These are phyloP conservation scores for Patella ulyssiponensis DNA, from an alignment of 2,888 invertebrate species.

Conservation along the genomic window DNA sequence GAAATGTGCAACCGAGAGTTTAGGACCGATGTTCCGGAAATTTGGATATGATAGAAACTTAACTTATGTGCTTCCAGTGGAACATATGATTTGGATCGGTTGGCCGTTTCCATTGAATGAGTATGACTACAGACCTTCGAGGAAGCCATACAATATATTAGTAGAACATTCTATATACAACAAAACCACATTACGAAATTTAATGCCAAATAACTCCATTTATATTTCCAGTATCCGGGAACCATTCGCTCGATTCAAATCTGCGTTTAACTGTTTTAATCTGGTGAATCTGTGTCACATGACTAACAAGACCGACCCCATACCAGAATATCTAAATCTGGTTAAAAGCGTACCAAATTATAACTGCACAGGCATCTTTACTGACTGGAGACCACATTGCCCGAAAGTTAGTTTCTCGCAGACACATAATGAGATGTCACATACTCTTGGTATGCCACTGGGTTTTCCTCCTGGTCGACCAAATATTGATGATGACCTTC, in stretches of 20 bases:
- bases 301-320: conserved; percentile 39
- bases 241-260: conserved; percentile 65
- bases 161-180: conserved; percentile 67
- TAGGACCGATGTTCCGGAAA: conserved; percentile 60
- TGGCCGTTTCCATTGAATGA: conserved; percentile 66
- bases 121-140: conserved; percentile 56
- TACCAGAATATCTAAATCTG: conserved; percentile 57
- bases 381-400: conserved; percentile 46
- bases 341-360: conserved; percentile 56
- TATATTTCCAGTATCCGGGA: conserved; percentile 66
- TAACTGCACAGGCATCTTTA: conserved; percentile 50
- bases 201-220: conserved; percentile 61
- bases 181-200: conserved; percentile 44
- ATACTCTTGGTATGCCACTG: conserved; percentile 65
- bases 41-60: conserved; percentile 61
- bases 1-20: conserved; percentile 69
- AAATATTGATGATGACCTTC: conserved; percentile 45
- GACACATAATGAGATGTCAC: conserved; percentile 64
- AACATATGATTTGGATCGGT: conserved; percentile 61
- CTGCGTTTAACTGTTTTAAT: conserved; percentile 65
- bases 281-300: conserved; percentile 50
- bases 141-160: conserved; percentile 57
- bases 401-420: conserved; percentile 65
- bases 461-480: conserved; percentile 58
- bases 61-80: conserved; percentile 62